Evolutionary conservation across 1,140 invertebrate species (phyloP).

Genomic region (Drosophila lacertosa): DNA sequence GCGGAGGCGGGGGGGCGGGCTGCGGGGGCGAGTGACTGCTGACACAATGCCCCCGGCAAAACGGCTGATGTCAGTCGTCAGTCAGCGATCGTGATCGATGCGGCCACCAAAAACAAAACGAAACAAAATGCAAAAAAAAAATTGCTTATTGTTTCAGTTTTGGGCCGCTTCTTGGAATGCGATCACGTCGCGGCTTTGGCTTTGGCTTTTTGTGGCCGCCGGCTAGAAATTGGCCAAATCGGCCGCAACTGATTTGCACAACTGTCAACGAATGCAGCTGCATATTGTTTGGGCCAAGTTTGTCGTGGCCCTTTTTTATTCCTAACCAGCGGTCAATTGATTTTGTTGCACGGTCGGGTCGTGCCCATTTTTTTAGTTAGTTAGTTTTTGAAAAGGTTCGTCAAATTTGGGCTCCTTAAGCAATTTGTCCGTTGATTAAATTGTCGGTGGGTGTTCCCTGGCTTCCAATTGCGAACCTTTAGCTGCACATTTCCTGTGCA

Average conservation of each 20-base stretch:
- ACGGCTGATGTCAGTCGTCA: conserved; percentile 62
- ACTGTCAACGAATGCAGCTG: conserved; percentile 64
- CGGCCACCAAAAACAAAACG: conserved; percentile 37
- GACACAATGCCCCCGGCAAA: conserved; percentile 57
- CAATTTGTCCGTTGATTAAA: conserved; percentile 37
- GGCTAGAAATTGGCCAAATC: conserved; percentile 41
- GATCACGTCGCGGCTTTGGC: conserved; percentile 46
- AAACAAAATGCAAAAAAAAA: conserved; percentile 15
- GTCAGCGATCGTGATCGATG: conserved; percentile 72
- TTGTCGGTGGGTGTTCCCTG: conserved; percentile 21
- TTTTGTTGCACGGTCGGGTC: conserved; percentile 37
- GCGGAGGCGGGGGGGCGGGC: neutral
- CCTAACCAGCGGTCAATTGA: conserved; percentile 33
- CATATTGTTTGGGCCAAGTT: conserved; percentile 43
- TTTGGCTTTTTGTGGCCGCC: conserved; percentile 23
- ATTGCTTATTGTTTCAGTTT: conserved; percentile 49
- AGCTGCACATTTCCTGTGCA: conserved; percentile 34
- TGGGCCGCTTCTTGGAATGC: conserved; percentile 57
- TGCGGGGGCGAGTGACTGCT: neutral
- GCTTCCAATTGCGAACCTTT: conserved; percentile 15
- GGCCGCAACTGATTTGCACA: conserved; percentile 59
- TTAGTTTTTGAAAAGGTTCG: conserved; percentile 32
- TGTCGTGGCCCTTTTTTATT: conserved; percentile 41
- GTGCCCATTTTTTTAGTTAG: conserved; percentile 26
- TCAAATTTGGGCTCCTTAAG: conserved; percentile 33